phyloP scores from a whole-genome alignment of 2,113 vertebrate genomes.

The Lepisosteus osseus region DNA sequence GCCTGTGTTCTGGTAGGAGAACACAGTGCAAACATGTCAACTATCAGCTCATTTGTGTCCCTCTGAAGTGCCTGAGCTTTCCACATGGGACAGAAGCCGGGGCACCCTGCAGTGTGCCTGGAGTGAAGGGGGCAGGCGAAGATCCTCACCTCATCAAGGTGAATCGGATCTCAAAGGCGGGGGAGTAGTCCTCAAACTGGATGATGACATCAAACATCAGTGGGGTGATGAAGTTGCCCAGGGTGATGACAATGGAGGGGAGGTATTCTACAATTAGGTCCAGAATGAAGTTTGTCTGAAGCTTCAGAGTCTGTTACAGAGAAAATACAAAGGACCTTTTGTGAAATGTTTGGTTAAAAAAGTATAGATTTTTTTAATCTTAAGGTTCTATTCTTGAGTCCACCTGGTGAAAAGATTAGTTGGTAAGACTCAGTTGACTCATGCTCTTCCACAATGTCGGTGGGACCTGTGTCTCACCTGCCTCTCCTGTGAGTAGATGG shows the following conservation, averaged over 20 bases:
- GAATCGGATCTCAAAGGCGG: slow-evolving; percentile 87
- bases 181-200: slow-evolving; percentile 85
- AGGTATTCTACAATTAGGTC: slow-evolving; percentile 84
- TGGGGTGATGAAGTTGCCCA: slow-evolving; percentile 85
- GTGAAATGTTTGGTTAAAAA: too few species aligned
- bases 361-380: too few species aligned
- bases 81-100: too few species aligned
- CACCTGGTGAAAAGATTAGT: too few species aligned
- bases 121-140: too few species aligned
- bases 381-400: too few species aligned
- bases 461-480: slow-evolving; percentile 47
- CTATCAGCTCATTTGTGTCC: too few species aligned
- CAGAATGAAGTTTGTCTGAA: slow-evolving; percentile 51
- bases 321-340: background rate
- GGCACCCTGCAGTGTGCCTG: too few species aligned
- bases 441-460: slow-evolving; percentile 43
- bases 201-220: slow-evolving; percentile 82
- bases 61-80: too few species aligned
- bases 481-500: slow-evolving; percentile 76
- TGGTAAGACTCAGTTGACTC: too few species aligned
- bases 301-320: background rate
- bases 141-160: slow-evolving; percentile 80
- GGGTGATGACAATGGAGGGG: slow-evolving; percentile 90
- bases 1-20: too few species aligned
- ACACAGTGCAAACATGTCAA: too few species aligned